Conservation (phyloP, 2,888 invertebrate genomes). For the Andrena hattorfiana region DNA sequence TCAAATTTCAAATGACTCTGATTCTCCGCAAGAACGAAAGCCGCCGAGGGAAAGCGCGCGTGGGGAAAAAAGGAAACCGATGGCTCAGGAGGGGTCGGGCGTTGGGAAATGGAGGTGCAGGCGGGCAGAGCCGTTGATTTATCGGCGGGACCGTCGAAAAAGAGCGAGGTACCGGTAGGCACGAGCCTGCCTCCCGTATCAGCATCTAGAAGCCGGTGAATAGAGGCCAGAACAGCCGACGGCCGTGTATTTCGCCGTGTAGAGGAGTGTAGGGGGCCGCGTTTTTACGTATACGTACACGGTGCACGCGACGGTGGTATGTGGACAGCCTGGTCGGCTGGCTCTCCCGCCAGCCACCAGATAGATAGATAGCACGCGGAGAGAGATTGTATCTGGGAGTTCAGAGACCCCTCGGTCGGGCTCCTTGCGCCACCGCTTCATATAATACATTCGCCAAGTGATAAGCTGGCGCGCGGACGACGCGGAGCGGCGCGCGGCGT, state of each 20-base stretch:
- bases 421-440: constrained; percentile 75
- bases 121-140: constrained; percentile 19
- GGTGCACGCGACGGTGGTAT: constrained; percentile 50
- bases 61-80: neutral
- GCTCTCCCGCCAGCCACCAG: constrained; percentile 63
- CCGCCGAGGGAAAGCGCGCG: too few species aligned
- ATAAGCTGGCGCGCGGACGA: constrained; percentile 72
- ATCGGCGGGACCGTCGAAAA: constrained; percentile 29
- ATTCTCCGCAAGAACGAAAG: too few species aligned
- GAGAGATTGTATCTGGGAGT: constrained; percentile 71
- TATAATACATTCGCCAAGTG: constrained; percentile 74
- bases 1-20: too few species aligned
- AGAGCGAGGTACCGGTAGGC: constrained; percentile 49
- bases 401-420: constrained; percentile 74
- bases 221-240: constrained; percentile 47
- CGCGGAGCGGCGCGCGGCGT: constrained; percentile 41
- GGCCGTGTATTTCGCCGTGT: constrained; percentile 48
- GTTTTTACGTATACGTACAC: constrained; percentile 58
- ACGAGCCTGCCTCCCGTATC: constrained; percentile 51
- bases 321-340: constrained; percentile 39
- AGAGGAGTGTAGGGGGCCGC: constrained; percentile 35
- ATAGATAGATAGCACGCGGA: constrained; percentile 69
- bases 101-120: constrained; percentile 8
- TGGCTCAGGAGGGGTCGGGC: neutral
- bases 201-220: constrained; percentile 51